Evolutionary conservation across 2,888 invertebrate species (phyloP), one percentile per base, ranked within the genome.

Genomic region (Mycalesis mineus): DNA sequence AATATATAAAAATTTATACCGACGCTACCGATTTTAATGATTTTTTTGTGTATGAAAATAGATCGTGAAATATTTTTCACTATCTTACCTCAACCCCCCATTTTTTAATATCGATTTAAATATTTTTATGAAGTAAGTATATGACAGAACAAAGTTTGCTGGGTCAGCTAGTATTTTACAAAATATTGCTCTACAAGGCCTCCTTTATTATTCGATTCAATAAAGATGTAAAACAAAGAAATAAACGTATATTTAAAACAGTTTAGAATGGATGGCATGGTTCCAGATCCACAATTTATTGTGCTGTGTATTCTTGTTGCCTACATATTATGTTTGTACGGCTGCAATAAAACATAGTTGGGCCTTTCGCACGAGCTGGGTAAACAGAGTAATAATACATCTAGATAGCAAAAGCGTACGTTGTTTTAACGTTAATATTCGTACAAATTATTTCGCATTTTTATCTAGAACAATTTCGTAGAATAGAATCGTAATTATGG

Each of bases 221-320:
- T 59, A 59, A 56, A 57, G 56, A 36, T 48, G 56, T 44, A 44
- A 50, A 50, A 50, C 44, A 56, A 39, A 22, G 47, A 52, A 60
- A 55, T 55, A 47, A 40, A 57, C 47, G 58, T 51, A 57, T 57
- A 57, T 57, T 57, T 54, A 55, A 22, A 22, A 22, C 52, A 44
- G 42, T 55, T 58, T 61, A 55, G 55, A 48, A 62, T 55, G 42
- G 58, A 55, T 62, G 60, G 59, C 60, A 60, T 57, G 55, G 14
- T 60, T 60, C 62, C 60, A 60, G 52, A 41, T 57, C 22, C 50
- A 39, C 50, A 57, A 52, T 57, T 60, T 62, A 57, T 59, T 47
- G 52, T 44, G 51, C 52, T 31, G n/a, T 55, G 53, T 44, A 53
- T 44, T 60, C 49, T 62, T 55, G 57, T 57, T 57, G 39, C 42